Evolutionary conservation across 2,797 vertebrate genomes (phyloP), one percentile per base, ranked within the genome.

Genomic region (Gallinago solitaria): DNA sequence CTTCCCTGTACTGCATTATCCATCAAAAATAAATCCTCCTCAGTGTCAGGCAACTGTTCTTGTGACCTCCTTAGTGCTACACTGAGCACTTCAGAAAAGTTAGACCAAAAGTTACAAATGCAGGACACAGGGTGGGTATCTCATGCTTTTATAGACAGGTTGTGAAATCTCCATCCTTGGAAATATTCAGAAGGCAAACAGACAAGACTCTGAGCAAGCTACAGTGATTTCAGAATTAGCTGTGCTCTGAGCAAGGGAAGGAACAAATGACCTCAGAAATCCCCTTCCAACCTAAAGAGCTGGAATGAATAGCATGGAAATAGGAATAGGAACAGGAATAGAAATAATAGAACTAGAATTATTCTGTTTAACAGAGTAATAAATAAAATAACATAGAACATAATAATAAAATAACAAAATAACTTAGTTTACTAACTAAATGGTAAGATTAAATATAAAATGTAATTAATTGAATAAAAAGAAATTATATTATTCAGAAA

Each of bases 401-500:
- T 41, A 41, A 41, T 17, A 41, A 41, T 41, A 41, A 41, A 41
- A 41, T 41, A 16, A 41, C 41, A 86, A 71, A 83, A 50, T 69
- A n/a, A 45, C 28, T 41, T 48, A 11, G 54, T 81, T 90, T 89
- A 39, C 41, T 87, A 65, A 88, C 45, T 83, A 64, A 80, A 90
- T 11, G 12, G 20, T 63, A 69, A 89, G 43, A 28, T 82, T 53
- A 79, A 82, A 75, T 54, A 70, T 32, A 65, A 79, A 51, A 87
- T 25, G n/a, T 87, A 84, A 87, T 82, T 79, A 78, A 92, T 64
- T 75, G 32, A 87, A 33, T 67, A 53, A 88, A 86, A 17, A 54
- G n/a, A n/a, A 78, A 85, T 63, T 51, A 68, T 71, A 41, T 87
- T 95, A 74, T 89, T 94, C 60, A 70, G 69, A 64, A 89, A 87